phyloP scores from a whole-genome alignment of 1,140 invertebrate genomes.

The Littorina saxatilis region DNA sequence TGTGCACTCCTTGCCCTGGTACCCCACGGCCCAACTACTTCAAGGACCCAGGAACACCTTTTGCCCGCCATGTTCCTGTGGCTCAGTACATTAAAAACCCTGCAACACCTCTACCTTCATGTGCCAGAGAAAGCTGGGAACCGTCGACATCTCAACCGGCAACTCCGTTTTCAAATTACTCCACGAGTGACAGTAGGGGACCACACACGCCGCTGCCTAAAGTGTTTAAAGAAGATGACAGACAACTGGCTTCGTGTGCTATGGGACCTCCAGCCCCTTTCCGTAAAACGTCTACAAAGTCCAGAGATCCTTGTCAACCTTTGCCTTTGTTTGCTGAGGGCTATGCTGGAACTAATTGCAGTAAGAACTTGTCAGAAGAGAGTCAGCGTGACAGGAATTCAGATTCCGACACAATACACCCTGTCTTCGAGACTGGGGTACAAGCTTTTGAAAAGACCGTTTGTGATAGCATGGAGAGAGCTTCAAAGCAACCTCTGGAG shows the following conservation, averaged over 20 bases:
- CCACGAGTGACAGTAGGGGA: background rate
- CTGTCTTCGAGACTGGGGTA: background rate
- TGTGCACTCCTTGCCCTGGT: background rate
- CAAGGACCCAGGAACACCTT: slow-evolving; percentile 22
- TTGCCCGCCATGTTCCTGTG: background rate
- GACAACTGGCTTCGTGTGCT: background rate
- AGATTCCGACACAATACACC: background rate
- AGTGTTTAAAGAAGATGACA: background rate
- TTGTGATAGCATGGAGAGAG: slow-evolving; percentile 1
- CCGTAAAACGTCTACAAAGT: background rate
- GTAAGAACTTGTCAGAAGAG: too few species aligned
- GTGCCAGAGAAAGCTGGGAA: background rate
- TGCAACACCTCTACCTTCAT: background rate
- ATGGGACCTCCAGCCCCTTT: background rate
- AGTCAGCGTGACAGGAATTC: background rate
- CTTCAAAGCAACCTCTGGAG: slow-evolving; percentile 5
- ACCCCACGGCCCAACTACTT: background rate
- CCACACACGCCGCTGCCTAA: background rate
- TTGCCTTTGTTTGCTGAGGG: background rate
- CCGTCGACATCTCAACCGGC: background rate
- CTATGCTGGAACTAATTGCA: background rate
- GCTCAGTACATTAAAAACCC: slow-evolving; percentile 22
- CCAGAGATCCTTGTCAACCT: background rate
- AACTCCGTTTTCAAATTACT: background rate
- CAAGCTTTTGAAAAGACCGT: background rate